phyloP scores from a whole-genome alignment of 2,888 invertebrate species.

The Leucophora obtusa region DNA sequence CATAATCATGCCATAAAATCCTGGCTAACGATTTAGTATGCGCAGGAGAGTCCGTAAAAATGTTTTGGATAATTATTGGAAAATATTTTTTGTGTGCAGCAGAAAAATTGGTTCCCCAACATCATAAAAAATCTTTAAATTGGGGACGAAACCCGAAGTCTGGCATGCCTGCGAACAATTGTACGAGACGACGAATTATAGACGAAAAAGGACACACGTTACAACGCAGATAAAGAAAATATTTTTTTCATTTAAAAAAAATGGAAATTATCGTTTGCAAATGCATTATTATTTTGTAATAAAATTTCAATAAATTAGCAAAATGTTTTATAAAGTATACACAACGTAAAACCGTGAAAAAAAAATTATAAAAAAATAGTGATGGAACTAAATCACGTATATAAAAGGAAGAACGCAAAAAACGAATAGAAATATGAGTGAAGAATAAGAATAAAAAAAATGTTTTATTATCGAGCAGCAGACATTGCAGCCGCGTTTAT shows the following conservation, averaged over 20 bases:
- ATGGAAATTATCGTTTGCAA: slow-evolving; percentile 67
- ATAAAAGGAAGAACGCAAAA: slow-evolving; percentile 59
- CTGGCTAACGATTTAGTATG: no score
- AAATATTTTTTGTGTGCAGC: no score
- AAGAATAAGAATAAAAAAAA: slow-evolving; percentile 67
- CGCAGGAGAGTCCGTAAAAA: no score
- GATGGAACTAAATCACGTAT: slow-evolving; percentile 31
- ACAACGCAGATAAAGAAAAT: slow-evolving; percentile 71
- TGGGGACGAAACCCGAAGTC: no score
- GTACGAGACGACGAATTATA: slow-evolving; percentile 34
- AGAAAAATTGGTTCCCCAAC: no score
- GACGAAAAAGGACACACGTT: slow-evolving; percentile 59
- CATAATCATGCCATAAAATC: no score
- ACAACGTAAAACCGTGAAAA: slow-evolving; percentile 38
- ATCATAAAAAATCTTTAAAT: no score
- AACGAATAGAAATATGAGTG: slow-evolving; percentile 59
- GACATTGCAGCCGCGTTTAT: slow-evolving; percentile 71
- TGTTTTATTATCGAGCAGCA: slow-evolving; percentile 74
- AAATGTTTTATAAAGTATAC: slow-evolving; percentile 17
- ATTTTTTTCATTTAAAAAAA: slow-evolving; percentile 67
- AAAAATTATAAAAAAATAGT: slow-evolving; percentile 19
- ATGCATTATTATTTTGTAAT: slow-evolving; percentile 68
- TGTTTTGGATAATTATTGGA: no score
- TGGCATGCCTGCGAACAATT: no score
- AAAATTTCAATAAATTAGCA: slow-evolving; percentile 47